Evolutionary conservation across 2,888 invertebrate species (phyloP).

Genomic region (Sphaerophoria rueppellii): DNA sequence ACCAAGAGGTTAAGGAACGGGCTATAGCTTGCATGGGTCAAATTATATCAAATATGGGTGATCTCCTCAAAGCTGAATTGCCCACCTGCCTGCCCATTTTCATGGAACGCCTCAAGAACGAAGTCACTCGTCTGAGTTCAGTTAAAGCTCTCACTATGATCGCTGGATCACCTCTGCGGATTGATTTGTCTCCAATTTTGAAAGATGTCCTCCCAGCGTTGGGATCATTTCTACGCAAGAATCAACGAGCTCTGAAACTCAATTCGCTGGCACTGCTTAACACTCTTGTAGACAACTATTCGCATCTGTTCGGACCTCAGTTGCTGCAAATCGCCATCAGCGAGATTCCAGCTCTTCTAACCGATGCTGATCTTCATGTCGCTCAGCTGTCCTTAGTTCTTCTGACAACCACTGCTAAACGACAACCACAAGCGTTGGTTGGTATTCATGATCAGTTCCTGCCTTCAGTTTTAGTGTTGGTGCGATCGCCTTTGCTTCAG

Average conservation of each 20-base stretch:
- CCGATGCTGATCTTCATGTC: slow-evolving; percentile 97
- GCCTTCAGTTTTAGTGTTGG: slow-evolving; percentile 92
- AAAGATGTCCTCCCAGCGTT: slow-evolving; percentile 95
- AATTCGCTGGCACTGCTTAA: slow-evolving; percentile 94
- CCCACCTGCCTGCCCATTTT: slow-evolving; percentile 95
- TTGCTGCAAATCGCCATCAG: slow-evolving; percentile 89
- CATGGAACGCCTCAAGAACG: slow-evolving; percentile 96
- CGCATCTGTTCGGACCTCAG: slow-evolving; percentile 85
- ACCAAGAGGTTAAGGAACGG: slow-evolving; percentile 99
- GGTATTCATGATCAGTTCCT: slow-evolving; percentile 89
- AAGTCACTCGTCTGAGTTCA: slow-evolving; percentile 97
- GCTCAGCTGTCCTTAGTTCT: slow-evolving; percentile 94
- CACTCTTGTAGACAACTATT: slow-evolving; percentile 94
- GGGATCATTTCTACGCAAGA: slow-evolving; percentile 97
- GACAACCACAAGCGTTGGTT: slow-evolving; percentile 90
- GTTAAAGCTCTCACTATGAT: slow-evolving; percentile 98
- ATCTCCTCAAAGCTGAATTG: slow-evolving; percentile 90
- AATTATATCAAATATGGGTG: slow-evolving; percentile 95
- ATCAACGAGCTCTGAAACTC: slow-evolving; percentile 96
- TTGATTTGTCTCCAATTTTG: slow-evolving; percentile 92
- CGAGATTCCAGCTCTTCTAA: slow-evolving; percentile 95
- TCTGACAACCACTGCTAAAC: slow-evolving; percentile 90
- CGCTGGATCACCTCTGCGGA: slow-evolving; percentile 93
- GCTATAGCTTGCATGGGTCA: slow-evolving; percentile 99
- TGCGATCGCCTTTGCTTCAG: slow-evolving; percentile 93